Evolutionary conservation across 1,140 invertebrate genomes (phyloP).

Genomic region (Oncopeltus fasciatus): DNA sequence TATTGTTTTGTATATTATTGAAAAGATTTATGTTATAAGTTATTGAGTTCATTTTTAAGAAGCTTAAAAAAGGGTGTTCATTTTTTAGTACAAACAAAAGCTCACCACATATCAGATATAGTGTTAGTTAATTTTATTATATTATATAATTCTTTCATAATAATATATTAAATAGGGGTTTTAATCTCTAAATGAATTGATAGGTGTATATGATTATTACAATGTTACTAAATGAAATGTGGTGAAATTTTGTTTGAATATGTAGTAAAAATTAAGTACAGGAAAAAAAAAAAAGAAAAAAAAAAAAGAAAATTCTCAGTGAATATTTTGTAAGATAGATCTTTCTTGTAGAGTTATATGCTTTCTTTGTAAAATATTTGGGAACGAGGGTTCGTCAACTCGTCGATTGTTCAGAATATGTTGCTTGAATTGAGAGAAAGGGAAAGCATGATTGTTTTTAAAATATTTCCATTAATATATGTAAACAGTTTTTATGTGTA

Average conservation of each 20-base stretch:
- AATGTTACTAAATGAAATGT: constrained; percentile 5
- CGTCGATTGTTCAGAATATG: background rate
- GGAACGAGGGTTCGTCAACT: background rate
- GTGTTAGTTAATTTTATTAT: constrained; percentile 6
- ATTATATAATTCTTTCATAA: constrained; percentile 2
- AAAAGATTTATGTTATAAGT: background rate
- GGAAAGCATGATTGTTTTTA: background rate
- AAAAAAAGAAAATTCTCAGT: background rate
- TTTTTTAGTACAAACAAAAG: constrained; percentile 5
- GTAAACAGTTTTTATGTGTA: constrained; percentile 13
- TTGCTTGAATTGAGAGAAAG: background rate
- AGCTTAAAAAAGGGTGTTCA: background rate
- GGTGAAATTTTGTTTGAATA: constrained; percentile 12
- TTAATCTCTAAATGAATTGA: background rate
- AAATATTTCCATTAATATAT: constrained; percentile 4
- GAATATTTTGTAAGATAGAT: constrained; percentile 6
- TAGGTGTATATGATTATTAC: constrained; percentile 7
- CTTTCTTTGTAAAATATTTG: constrained; percentile 3
- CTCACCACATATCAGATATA: constrained; percentile 5
- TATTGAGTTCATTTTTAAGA: background rate
- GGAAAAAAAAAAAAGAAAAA: background rate
- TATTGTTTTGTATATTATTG: background rate
- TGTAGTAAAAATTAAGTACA: background rate
- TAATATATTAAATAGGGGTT: background rate
- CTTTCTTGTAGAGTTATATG: background rate